phyloP scores from a whole-genome alignment of 2,797 vertebrate genomes.

The Garrulus glandarius region DNA sequence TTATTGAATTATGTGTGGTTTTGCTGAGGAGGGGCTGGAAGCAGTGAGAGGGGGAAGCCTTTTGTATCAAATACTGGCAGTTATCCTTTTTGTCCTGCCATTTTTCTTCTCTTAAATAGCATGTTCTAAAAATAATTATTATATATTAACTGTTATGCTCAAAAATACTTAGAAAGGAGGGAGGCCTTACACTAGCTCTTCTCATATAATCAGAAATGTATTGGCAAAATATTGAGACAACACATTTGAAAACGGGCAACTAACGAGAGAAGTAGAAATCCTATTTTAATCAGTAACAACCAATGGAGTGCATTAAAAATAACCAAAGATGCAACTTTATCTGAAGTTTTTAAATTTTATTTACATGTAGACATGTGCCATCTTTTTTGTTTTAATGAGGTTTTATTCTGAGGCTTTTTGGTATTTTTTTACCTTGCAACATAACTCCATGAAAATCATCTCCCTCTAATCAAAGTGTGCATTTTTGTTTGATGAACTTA shows the following conservation, averaged over 20 bases:
- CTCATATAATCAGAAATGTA: slow-evolving; percentile 45
- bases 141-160: slow-evolving; percentile 6
- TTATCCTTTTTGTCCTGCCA: not conserved
- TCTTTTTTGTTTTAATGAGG: not conserved
- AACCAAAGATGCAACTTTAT: not conserved
- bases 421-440: not conserved
- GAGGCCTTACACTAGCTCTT: slow-evolving; percentile 27
- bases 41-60: not conserved
- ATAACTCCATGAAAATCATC: not conserved
- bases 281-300: not conserved
- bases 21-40: not conserved
- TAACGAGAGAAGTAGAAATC: not conserved
- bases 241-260: not conserved
- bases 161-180: slow-evolving; percentile 62
- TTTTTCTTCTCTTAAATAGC: slow-evolving; percentile 49
- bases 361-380: accelerated
- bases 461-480: not conserved
- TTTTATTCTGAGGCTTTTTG: not conserved
- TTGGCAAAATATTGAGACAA: slow-evolving; percentile 14
- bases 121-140: slow-evolving; percentile 60
- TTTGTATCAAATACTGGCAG: not conserved
- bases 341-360: not conserved
- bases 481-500: not conserved
- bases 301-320: not conserved
- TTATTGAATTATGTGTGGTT: not conserved